Percentiles rank a stretch among this genome's conserved stretches.
Evolutionary conservation across 1,140 invertebrate species (phyloP).

Genomic region (Spodoptera litura): DNA sequence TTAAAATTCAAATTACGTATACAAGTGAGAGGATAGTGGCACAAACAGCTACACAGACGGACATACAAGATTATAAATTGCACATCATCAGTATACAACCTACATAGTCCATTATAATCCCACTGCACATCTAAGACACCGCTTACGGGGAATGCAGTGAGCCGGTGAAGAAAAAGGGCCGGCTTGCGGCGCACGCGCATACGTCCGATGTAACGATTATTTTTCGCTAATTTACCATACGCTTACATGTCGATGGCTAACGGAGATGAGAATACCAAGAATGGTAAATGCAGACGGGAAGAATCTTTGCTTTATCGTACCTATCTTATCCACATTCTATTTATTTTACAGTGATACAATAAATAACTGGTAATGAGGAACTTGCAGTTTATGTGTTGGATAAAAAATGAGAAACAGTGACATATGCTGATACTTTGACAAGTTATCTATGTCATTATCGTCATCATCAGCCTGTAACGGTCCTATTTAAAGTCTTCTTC

Average conservation of each 20-base stretch:
- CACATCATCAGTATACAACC: slow-evolving; percentile 28
- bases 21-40: too few species aligned
- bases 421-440: too few species aligned
- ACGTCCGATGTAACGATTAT: slow-evolving; percentile 65
- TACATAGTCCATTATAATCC: slow-evolving; percentile 26
- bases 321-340: too few species aligned
- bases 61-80: slow-evolving; percentile 15
- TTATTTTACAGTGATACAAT: too few species aligned
- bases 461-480: too few species aligned
- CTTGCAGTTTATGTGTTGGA: too few species aligned
- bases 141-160: slow-evolving; percentile 47
- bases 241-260: slow-evolving; percentile 69
- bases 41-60: neutral
- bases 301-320: neutral
- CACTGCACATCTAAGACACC: slow-evolving; percentile 37
- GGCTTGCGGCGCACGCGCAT: slow-evolving; percentile 47
- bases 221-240: slow-evolving; percentile 84
- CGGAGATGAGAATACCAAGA: slow-evolving; percentile 70
- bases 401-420: too few species aligned
- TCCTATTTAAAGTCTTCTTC: too few species aligned
- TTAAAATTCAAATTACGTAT: too few species aligned
- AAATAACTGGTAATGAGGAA: too few species aligned
- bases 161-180: slow-evolving; percentile 49
- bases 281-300: slow-evolving; percentile 64
- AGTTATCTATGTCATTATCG: too few species aligned